phyloP scores from a whole-genome alignment of 2,888 invertebrate genomes.

The Pristionchus arcanus region DNA sequence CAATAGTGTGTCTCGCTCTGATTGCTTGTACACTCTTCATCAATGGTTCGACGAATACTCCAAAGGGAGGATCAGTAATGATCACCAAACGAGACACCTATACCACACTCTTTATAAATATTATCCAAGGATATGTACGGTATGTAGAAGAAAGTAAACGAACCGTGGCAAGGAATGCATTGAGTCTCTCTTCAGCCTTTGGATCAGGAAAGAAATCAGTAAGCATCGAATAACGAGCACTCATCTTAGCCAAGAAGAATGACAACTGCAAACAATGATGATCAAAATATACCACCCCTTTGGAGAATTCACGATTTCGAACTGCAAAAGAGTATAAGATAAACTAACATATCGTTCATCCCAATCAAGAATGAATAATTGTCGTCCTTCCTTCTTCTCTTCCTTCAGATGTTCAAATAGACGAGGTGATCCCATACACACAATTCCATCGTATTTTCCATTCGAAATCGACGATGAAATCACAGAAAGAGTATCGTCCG shows the following conservation, averaged over 20 bases:
- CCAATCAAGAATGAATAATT: conserved; percentile 72
- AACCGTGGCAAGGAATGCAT: conserved; percentile 41
- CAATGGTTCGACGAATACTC: conserved; percentile 72
- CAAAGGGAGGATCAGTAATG: conserved; percentile 77
- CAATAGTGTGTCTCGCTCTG: conserved; percentile 58
- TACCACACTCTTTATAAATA: not conserved
- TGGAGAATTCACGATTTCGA: not conserved
- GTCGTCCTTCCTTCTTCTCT: conserved; percentile 57
- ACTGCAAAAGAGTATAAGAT: not conserved
- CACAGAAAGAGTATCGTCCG: conserved; percentile 69
- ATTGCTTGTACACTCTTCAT: conserved; percentile 68
- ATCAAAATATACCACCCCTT: not conserved
- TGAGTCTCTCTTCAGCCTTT: conserved; percentile 38
- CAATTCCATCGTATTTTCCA: conserved; percentile 68
- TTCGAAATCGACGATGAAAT: conserved; percentile 62
- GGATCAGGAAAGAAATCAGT: conserved; percentile 53
- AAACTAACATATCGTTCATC: conserved; percentile 71
- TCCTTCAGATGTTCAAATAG: conserved; percentile 64
- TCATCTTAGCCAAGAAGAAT: conserved; percentile 43
- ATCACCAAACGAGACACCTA: conserved; percentile 63
- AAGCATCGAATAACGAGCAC: conserved; percentile 54
- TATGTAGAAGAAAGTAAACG: not conserved
- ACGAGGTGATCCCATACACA: conserved; percentile 73
- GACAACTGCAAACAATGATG: conserved; percentile 42
- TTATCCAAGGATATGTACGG: not conserved